Evolutionary conservation across 2,888 invertebrate species (phyloP), one percentile per base, ranked within the genome.

Genomic region (Chloromyia formosa): DNA sequence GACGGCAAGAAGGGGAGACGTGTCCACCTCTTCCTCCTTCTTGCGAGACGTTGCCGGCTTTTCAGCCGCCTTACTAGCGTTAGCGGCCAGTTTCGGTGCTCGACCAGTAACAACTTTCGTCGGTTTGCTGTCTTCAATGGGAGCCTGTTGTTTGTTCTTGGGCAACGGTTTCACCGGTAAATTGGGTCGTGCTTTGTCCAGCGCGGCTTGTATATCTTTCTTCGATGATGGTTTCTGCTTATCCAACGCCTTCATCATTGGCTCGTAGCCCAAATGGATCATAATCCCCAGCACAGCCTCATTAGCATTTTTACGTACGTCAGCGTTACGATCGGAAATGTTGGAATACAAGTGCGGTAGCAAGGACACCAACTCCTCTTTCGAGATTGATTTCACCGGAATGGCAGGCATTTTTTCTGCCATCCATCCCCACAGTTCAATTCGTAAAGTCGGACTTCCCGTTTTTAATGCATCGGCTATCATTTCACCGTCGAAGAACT

Each of bases 251-350:
- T 86, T 85, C 0, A 83, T 77, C 84, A 86, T 84, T 0, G 82
- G 77, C 1, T 86, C 86, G 74, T 92, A 96, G 0, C 97, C 94
- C 7, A 95, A 87, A 83, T 97, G 97, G 78, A 96, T 90, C 97
- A 97, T 97, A 80, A 96, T 90, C 1, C 96, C 96, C 58, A 96
- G 86, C 49, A 97, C 91, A 56, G 95, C 94, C 82, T 97, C 97
- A 73, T 92, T 92, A 1, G 96, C 93, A 81, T 93, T 94, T 83
- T 95, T 96, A 12, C 97, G 88, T 3, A 98, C 97, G 79, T 97
- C 97, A 0, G 91, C 93, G 82, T 93, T 95, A 74, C 98, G 90
- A 86, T 98, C 97, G 82, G 96, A 97, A 75, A 97, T 85, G 81
- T 95, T 94, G 49, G 90, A 88, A 85, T 91, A 95, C 73, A 98